Conservation (phyloP, 2,797 vertebrate species). For the Myotis vivesi region DNA sequence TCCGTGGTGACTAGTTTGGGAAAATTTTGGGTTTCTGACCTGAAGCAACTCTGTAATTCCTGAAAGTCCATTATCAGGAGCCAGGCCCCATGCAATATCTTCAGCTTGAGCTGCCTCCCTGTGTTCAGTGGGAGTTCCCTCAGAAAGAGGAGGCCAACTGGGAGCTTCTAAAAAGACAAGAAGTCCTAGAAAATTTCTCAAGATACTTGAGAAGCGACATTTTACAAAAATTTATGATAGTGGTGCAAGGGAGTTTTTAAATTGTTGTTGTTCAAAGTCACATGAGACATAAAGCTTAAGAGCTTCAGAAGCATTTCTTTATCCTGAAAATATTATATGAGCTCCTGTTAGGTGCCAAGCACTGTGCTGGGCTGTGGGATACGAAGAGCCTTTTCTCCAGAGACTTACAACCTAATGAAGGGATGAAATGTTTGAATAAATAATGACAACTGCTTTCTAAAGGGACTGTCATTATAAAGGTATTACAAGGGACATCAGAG, state of each 20-base stretch:
- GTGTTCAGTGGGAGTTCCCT: background rate
- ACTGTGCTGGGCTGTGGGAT: background rate
- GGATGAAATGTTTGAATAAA: constrained; percentile 1
- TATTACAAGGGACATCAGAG: background rate
- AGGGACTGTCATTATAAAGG: background rate
- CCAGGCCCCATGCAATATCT: background rate
- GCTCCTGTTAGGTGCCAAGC: background rate
- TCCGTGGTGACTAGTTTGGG: background rate
- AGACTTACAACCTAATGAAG: background rate
- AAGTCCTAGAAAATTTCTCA: background rate
- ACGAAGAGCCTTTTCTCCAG: background rate
- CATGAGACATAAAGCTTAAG: constrained; percentile 2
- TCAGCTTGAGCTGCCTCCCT: background rate
- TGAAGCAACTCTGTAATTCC: constrained; percentile 58
- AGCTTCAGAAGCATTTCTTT: background rate
- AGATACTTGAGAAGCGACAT: background rate
- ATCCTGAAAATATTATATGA: background rate
- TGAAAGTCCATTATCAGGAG: background rate
- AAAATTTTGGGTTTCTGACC: constrained; percentile 50
- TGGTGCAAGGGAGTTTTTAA: background rate
- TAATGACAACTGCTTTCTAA: background rate
- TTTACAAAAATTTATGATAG: background rate
- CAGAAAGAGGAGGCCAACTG: background rate
- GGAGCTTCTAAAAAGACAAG: background rate
- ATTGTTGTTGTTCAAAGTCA: constrained; percentile 30